Conservation (phyloP, 2,888 invertebrate genomes). For the Monoplex corrugatus region DNA sequence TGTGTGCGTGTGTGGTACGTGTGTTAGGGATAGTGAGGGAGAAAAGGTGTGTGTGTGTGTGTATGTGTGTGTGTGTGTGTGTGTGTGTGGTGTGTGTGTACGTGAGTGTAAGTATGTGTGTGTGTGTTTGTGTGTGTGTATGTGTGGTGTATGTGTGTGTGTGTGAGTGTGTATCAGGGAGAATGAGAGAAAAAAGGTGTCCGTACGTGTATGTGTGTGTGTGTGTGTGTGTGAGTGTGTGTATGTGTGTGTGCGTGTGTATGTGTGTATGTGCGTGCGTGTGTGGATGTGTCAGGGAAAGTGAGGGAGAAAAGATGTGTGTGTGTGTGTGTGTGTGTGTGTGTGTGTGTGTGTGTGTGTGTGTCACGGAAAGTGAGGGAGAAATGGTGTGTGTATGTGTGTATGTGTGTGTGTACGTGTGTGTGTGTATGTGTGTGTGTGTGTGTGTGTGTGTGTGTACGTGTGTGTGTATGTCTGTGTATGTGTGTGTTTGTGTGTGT, state of each 20-base stretch:
- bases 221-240: not conserved
- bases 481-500: not conserved
- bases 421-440: not conserved
- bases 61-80: too few relatives aligned
- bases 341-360: slow-evolving; percentile 6
- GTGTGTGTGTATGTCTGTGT: not conserved
- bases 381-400: not conserved
- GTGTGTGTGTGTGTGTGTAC: not conserved
- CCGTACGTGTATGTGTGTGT: too few relatives aligned
- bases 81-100: not conserved
- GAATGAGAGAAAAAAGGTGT: not conserved
- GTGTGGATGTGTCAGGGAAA: too few relatives aligned
- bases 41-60: too few relatives aligned
- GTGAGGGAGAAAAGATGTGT: too few relatives aligned
- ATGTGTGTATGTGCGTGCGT: too few relatives aligned
- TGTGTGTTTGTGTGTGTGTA: too few relatives aligned
- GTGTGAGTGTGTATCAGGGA: not conserved
- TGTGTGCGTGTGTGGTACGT: not conserved
- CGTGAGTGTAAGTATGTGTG: too few relatives aligned
- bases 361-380: slow-evolving; percentile 18
- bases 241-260: too few relatives aligned
- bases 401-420: not conserved
- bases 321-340: not conserved
- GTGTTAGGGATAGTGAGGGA: not conserved
- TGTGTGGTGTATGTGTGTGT: too few relatives aligned